Evolutionary conservation across 2,797 vertebrate species (phyloP).

Genomic region (Cuniculus paca): DNA sequence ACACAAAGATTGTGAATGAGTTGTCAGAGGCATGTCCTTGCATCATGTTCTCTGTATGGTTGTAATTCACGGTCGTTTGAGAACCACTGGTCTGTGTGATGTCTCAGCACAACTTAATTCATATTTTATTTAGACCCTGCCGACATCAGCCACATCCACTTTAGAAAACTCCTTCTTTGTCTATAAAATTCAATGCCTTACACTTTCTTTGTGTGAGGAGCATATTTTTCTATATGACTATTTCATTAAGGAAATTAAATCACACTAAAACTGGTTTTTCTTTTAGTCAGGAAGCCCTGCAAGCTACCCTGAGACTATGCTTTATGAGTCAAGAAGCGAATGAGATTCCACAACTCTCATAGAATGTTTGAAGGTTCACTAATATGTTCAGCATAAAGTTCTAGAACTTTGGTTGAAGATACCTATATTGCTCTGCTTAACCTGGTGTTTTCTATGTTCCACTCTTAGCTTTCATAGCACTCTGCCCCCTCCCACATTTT

Average conservation of each 20-base stretch:
- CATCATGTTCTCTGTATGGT: background rate
- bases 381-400: background rate
- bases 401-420: background rate
- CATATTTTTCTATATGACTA: background rate
- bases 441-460: rapidly evolving
- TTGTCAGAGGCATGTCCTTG: rapidly evolving
- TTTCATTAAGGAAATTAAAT: slow-evolving; percentile 26
- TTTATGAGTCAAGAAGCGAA: background rate
- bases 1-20: background rate
- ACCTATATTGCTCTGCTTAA: background rate
- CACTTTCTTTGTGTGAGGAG: background rate
- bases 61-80: background rate
- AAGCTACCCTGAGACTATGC: background rate
- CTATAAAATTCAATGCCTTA: background rate
- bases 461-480: background rate
- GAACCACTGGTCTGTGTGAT: background rate
- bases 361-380: background rate
- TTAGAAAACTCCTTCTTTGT: background rate
- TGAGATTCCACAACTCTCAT: background rate
- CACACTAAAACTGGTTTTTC: background rate
- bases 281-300: background rate
- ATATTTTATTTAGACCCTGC: background rate
- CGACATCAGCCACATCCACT: background rate
- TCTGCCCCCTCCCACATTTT: background rate
- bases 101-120: background rate